Evolutionary conservation across 2,113 vertebrate species (phyloP).

Genomic region (Pipa parva): DNA sequence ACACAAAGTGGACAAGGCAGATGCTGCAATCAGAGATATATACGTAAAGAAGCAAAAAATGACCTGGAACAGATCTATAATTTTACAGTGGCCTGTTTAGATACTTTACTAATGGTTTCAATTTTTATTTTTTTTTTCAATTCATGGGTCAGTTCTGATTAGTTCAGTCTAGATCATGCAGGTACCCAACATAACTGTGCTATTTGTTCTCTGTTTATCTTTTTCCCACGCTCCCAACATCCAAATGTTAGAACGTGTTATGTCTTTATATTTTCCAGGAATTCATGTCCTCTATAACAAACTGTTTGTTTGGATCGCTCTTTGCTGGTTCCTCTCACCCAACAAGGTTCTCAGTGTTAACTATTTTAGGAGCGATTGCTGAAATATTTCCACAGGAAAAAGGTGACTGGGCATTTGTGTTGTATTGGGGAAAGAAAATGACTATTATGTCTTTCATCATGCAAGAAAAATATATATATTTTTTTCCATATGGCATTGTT

Average conservation of each 20-base stretch:
- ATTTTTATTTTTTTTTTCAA: too few relatives aligned
- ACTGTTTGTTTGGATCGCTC: slow-evolving; percentile 75
- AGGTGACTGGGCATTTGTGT: slow-evolving; percentile 51
- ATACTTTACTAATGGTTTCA: background rate
- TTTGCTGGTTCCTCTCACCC: slow-evolving; percentile 87
- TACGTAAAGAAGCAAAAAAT: too few relatives aligned
- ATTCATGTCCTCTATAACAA: slow-evolving; percentile 79
- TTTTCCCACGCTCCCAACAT: background rate
- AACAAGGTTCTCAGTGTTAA: slow-evolving; percentile 79
- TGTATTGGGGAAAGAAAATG: too few relatives aligned
- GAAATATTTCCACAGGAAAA: slow-evolving; percentile 67
- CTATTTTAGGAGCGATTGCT: slow-evolving; percentile 76
- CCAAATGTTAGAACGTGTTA: background rate
- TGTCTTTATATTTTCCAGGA: slow-evolving; percentile 58
- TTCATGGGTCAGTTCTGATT: too few relatives aligned
- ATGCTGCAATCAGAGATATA: too few relatives aligned
- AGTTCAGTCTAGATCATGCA: too few relatives aligned
- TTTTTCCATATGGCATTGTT: too few relatives aligned
- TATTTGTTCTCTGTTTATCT: background rate
- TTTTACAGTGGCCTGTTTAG: background rate
- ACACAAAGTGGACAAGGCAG: too few relatives aligned
- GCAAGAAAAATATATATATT: too few relatives aligned
- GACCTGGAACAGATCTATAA: background rate
- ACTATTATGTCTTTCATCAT: too few relatives aligned
- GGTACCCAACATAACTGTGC: too few relatives aligned